phyloP scores from a whole-genome alignment of 2,113 vertebrate genomes.

The Drymodes brunneopygia region DNA sequence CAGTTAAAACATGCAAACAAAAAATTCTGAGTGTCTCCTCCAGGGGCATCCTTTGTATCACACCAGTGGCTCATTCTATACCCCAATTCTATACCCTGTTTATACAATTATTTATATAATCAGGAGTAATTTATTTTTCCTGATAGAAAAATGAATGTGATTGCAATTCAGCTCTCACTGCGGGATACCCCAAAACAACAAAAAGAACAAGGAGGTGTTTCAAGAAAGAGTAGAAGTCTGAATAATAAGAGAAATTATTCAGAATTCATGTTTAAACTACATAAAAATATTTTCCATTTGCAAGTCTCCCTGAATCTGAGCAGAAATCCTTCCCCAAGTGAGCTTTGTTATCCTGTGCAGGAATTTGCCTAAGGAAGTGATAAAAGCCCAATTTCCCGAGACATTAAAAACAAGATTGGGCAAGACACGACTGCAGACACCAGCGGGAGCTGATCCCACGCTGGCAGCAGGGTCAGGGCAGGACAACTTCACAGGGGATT shows the following conservation, averaged over 20 bases:
- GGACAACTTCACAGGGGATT: not conserved
- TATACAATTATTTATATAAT: not conserved
- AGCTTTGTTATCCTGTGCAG: not conserved
- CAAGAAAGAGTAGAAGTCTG: not conserved
- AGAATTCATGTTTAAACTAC: not conserved
- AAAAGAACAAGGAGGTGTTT: not conserved
- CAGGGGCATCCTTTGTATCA: not conserved
- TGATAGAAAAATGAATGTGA: not conserved
- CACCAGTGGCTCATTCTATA: not conserved
- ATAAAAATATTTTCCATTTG: not conserved
- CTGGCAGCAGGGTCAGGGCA: not conserved
- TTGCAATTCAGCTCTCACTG: not conserved
- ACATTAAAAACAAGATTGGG: not conserved
- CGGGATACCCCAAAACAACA: not conserved
- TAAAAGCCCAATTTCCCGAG: not conserved
- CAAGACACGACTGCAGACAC: not conserved
- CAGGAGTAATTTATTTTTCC: not conserved
- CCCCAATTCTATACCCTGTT: accelerated
- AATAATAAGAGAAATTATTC: not conserved
- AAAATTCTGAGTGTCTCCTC: not conserved
- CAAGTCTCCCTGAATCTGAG: not conserved
- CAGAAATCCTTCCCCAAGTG: not conserved
- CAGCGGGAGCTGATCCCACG: not conserved
- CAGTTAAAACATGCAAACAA: not conserved
- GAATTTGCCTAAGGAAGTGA: constrained; percentile 28